These are phyloP conservation scores for Monochamus alternatus DNA, from an alignment of 2,888 invertebrate species.

Conservation along the genomic window DNA sequence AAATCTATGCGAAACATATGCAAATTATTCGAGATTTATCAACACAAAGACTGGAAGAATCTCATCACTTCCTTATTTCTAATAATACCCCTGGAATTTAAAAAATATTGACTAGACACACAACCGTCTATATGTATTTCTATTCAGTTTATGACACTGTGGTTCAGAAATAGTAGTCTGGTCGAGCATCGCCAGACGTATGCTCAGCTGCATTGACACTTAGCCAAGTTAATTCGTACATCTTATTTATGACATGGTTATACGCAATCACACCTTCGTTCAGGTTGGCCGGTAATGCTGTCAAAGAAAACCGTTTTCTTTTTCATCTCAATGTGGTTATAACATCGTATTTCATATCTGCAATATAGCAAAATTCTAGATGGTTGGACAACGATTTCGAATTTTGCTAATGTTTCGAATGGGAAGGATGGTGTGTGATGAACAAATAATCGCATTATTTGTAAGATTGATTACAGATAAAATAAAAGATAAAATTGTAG, in stretches of 20 bases:
- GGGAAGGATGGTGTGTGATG: too few species aligned
- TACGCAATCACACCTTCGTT: slow-evolving; percentile 29
- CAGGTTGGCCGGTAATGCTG: slow-evolving; percentile 9
- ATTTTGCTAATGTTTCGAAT: too few species aligned
- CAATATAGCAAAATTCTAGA: not conserved
- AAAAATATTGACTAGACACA: slow-evolving; percentile 37
- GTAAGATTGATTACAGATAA: too few species aligned
- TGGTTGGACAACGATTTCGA: too few species aligned
- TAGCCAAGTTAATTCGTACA: slow-evolving; percentile 35
- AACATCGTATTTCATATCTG: not conserved
- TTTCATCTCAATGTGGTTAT: not conserved
- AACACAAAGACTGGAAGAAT: not conserved
- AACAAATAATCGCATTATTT: too few species aligned
- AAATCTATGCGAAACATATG: too few species aligned
- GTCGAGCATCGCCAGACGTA: slow-evolving; percentile 39
- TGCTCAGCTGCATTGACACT: slow-evolving; percentile 41
- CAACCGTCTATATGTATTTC: slow-evolving; percentile 38
- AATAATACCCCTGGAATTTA: slow-evolving; percentile 33
- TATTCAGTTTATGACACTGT: slow-evolving; percentile 33
- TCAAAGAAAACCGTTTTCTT: not conserved
- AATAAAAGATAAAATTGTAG: too few species aligned
- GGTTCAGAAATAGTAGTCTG: slow-evolving; percentile 39
- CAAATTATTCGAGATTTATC: not conserved
- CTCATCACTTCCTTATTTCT: slow-evolving; percentile 23
- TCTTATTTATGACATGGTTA: slow-evolving; percentile 31